A percentile compares a stretch with the other conserved stretches of the same genome.
phyloP scores from a whole-genome alignment of 2,888 invertebrate genomes.

The Diploptera punctata region DNA sequence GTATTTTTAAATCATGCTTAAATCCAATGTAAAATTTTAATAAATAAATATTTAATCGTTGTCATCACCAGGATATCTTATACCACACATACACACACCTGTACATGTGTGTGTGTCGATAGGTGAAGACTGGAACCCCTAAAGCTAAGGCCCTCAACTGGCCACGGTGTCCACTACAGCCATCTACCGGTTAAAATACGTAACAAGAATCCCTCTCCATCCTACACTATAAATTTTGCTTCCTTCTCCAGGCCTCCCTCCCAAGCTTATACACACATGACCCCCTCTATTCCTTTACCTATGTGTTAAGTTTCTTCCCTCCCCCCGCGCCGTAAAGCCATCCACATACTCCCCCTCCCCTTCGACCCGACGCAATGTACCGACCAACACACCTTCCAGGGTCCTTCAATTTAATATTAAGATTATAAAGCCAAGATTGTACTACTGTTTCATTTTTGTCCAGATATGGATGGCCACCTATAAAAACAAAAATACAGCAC shows the following conservation, averaged over 20 bases:
- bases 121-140: conserved; percentile 6
- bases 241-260: conserved; percentile 9
- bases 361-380: too few species aligned
- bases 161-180: conserved; percentile 20
- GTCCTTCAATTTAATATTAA: too few species aligned
- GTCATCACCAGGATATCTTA: too few species aligned
- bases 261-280: background rate
- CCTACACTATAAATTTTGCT: background rate
- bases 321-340: background rate
- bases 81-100: conserved; percentile 6
- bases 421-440: too few species aligned
- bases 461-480: too few species aligned
- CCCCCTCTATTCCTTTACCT: too few species aligned
- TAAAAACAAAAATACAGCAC: too few species aligned
- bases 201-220: conserved; percentile 11
- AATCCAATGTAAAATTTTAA: too few species aligned
- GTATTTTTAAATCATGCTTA: too few species aligned
- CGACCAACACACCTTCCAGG: too few species aligned
- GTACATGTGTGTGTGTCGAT: conserved; percentile 4
- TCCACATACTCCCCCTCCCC: conserved; percentile 8
- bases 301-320: background rate
- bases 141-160: background rate
- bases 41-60: too few species aligned
- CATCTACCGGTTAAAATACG: conserved; percentile 18
- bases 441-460: too few species aligned